A percentile compares a stretch with the other conserved stretches of the same genome.
These are phyloP conservation scores for Plemyria rubiginata DNA, from an alignment of 2,888 invertebrate species.

Conservation along the genomic window DNA sequence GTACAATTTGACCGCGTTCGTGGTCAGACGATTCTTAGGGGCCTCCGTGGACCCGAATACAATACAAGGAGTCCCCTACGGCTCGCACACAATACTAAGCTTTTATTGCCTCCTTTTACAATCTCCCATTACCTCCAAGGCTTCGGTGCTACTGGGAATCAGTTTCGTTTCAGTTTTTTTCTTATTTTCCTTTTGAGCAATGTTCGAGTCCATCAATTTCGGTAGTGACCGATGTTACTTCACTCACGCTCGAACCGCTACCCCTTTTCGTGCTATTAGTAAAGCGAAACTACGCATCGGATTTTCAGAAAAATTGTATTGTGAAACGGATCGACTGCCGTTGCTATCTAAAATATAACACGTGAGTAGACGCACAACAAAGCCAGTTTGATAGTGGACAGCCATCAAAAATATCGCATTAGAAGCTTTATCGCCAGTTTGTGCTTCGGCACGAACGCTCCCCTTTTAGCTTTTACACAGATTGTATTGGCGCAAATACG, in stretches of 20 bases:
- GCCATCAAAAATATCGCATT: conserved; percentile 71
- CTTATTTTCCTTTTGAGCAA: conserved; percentile 73
- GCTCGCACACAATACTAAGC: conserved; percentile 83
- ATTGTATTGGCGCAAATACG: conserved; percentile 77
- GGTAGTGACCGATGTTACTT: conserved; percentile 59
- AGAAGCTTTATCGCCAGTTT: conserved; percentile 62
- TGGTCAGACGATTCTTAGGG: conserved; percentile 82
- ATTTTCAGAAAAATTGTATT: conserved; percentile 35
- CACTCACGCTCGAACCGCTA: conserved; percentile 46
- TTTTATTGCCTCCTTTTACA: conserved; percentile 85
- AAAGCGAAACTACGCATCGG: conserved; percentile 45
- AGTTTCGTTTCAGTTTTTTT: conserved; percentile 80
- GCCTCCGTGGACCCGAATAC: conserved; percentile 77
- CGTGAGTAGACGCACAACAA: conserved; percentile 33
- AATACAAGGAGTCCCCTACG: conserved; percentile 81
- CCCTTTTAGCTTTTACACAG: conserved; percentile 70
- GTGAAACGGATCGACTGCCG: conserved; percentile 35
- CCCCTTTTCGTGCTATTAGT: conserved; percentile 51
- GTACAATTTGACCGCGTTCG: conserved; percentile 85
- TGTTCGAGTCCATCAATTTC: conserved; percentile 71
- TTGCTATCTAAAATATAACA: conserved; percentile 41
- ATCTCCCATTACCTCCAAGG: conserved; percentile 83
- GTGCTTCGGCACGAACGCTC: conserved; percentile 52
- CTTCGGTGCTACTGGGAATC: conserved; percentile 77
- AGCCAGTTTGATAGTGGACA: conserved; percentile 52